phyloP scores from a whole-genome alignment of 2,888 invertebrate genomes.

The Scaptomyza tumidula region DNA sequence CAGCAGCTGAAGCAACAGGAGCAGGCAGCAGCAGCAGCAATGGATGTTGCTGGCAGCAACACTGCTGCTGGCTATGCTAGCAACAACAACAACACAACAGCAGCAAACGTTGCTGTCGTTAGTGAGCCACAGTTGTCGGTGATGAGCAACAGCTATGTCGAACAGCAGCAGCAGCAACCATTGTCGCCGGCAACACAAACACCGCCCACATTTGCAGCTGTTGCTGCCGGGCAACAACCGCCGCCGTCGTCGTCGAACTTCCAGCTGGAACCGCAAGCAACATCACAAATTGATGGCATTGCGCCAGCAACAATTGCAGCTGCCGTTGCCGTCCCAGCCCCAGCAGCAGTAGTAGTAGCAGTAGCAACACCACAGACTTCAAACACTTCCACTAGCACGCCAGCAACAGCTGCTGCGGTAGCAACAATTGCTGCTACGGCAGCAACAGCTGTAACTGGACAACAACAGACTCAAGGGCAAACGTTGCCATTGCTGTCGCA shows the following conservation, averaged over 20 bases:
- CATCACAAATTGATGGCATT: conserved; percentile 82
- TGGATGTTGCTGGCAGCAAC: conserved; percentile 65
- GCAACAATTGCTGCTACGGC: background rate
- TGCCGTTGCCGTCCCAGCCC: conserved; percentile 58
- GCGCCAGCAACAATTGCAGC: conserved; percentile 24
- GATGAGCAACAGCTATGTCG: conserved; percentile 85
- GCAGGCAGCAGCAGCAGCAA: conserved; percentile 52
- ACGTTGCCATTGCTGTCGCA: conserved; percentile 81
- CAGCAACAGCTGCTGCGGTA: conserved; percentile 40
- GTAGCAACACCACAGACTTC: conserved; percentile 77
- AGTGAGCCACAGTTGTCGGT: conserved; percentile 25
- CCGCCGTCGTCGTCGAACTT: conserved; percentile 43
- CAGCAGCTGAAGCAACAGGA: conserved; percentile 82
- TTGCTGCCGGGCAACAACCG: conserved; percentile 60
- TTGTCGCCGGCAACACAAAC: conserved; percentile 72
- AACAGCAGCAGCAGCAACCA: conserved; percentile 49
- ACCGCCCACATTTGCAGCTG: conserved; percentile 76
- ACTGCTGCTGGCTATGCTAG: conserved; percentile 40
- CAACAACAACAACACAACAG: conserved; percentile 27
- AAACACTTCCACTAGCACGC: conserved; percentile 73
- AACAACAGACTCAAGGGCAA: conserved; percentile 68
- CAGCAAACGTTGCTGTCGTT: conserved; percentile 33
- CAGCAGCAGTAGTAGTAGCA: conserved; percentile 75
- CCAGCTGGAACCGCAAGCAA: conserved; percentile 74
- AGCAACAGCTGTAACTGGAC: conserved; percentile 42